phyloP scores from a whole-genome alignment of 2,888 invertebrate genomes.

The Sacculina carcini region DNA sequence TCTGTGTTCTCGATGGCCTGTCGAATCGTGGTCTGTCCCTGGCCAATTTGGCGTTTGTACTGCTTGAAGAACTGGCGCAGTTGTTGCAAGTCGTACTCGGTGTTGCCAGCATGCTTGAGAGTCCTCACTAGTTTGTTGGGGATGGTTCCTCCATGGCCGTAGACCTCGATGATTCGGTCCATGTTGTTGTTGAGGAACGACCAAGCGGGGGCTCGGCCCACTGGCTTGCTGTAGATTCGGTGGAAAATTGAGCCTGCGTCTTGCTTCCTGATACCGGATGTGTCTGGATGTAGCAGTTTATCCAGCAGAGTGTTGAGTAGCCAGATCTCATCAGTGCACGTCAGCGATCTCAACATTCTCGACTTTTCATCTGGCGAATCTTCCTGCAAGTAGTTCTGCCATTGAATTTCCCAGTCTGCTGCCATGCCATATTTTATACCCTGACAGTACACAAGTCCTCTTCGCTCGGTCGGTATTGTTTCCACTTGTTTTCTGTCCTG shows the following conservation, averaged over 20 bases:
- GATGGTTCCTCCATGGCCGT: not conserved
- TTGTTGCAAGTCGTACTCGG: slow-evolving; percentile 18
- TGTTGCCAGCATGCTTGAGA: slow-evolving; percentile 18
- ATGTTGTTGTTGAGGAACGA: slow-evolving; percentile 41
- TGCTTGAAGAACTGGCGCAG: slow-evolving; percentile 21
- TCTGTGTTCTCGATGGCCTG: slow-evolving; percentile 20
- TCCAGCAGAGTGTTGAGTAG: slow-evolving; percentile 24
- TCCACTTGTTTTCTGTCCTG: slow-evolving; percentile 27
- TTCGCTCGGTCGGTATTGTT: slow-evolving; percentile 37
- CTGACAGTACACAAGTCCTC: slow-evolving; percentile 42
- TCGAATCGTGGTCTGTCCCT: slow-evolving; percentile 18
- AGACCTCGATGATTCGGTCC: not conserved
- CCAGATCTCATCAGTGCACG: slow-evolving; percentile 36
- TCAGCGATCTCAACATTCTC: slow-evolving; percentile 34
- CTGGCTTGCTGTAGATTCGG: slow-evolving; percentile 42
- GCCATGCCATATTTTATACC: slow-evolving; percentile 37
- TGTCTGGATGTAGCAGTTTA: slow-evolving; percentile 1
- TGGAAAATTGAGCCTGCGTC: slow-evolving; percentile 49
- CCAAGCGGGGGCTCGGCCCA: slow-evolving; percentile 56
- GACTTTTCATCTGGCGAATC: slow-evolving; percentile 40
- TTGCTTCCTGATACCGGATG: slow-evolving; percentile 47
- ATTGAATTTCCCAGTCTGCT: slow-evolving; percentile 45
- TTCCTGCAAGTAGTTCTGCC: slow-evolving; percentile 33
- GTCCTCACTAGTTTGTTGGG: slow-evolving; percentile 16
- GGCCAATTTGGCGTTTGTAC: slow-evolving; percentile 23